Conservation (phyloP, 2,797 vertebrate species). For the Acanthurus leucopareius region DNA sequence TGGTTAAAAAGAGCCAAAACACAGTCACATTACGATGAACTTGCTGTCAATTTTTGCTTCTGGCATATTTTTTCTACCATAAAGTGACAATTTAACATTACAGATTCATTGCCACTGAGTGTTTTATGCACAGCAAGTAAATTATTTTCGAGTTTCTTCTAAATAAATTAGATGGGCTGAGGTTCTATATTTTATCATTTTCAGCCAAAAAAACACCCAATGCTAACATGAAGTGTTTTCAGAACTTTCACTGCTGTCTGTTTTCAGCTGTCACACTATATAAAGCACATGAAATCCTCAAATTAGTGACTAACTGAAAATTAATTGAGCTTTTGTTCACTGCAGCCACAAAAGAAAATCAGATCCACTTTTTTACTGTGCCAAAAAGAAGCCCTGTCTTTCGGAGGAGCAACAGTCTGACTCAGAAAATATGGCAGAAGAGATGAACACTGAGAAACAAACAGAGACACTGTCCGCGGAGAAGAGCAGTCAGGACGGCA, state of each 20-base stretch:
- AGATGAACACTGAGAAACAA: constrained; percentile 34
- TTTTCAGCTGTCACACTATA: background rate
- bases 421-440: constrained; percentile 41
- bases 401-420: constrained; percentile 39
- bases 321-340: constrained; percentile 13
- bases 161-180: background rate
- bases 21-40: background rate
- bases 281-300: background rate
- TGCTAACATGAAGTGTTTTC: background rate
- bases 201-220: background rate
- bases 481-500: constrained; percentile 14
- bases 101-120: background rate
- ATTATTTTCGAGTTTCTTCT: background rate
- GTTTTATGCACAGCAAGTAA: background rate
- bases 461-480: constrained; percentile 8
- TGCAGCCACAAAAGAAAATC: constrained; percentile 73
- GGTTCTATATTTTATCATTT: background rate
- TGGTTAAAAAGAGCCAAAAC: background rate
- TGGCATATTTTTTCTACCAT: background rate
- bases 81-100: background rate
- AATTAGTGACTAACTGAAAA: constrained; percentile 4
- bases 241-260: background rate
- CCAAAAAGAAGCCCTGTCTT: constrained; percentile 64
- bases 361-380: constrained; percentile 19
- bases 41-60: background rate